Percentiles rank a stretch among this genome's conserved stretches.
phyloP scores from a whole-genome alignment of 2,113 vertebrate species.

The Choloepus hoffmanni region DNA sequence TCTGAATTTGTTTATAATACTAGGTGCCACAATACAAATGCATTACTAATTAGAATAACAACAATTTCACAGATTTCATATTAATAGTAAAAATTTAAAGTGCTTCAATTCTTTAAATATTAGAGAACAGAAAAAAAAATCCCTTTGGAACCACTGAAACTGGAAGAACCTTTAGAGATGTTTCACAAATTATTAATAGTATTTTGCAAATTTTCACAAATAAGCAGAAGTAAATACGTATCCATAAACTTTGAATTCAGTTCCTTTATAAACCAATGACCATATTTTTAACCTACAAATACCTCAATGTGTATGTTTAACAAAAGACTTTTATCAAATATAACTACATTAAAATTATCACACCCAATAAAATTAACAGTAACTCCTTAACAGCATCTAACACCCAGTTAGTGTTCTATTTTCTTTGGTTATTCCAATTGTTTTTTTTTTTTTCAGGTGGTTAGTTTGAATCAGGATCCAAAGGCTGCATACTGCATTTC shows the following conservation, averaged over 20 bases:
- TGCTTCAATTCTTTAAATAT: conserved; percentile 14
- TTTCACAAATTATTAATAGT: not conserved
- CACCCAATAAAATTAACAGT: not conserved
- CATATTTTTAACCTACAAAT: not conserved
- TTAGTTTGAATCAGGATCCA: not conserved
- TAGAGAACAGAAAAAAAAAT: not conserved
- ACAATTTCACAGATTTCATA: conserved; percentile 7
- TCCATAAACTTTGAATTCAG: not conserved
- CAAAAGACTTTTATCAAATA: not conserved
- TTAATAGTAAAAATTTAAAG: conserved; percentile 46
- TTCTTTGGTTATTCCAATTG: not conserved
- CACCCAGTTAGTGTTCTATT: not conserved
- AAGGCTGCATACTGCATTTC: not conserved
- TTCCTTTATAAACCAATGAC: not conserved
- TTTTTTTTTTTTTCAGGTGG: not conserved
- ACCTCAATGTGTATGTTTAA: not conserved
- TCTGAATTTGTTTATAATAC: conserved; percentile 15
- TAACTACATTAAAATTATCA: not conserved
- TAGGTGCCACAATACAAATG: not conserved
- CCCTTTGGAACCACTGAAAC: not conserved
- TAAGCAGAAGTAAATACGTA: not conserved
- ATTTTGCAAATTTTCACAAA: conserved; percentile 42
- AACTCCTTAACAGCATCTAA: not conserved
- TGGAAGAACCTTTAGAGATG: not conserved
- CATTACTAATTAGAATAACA: not conserved